A percentile compares a stretch with the other conserved stretches of the same genome.
phyloP scores from a whole-genome alignment of 2,888 invertebrate species.

The Papilio protenor region DNA sequence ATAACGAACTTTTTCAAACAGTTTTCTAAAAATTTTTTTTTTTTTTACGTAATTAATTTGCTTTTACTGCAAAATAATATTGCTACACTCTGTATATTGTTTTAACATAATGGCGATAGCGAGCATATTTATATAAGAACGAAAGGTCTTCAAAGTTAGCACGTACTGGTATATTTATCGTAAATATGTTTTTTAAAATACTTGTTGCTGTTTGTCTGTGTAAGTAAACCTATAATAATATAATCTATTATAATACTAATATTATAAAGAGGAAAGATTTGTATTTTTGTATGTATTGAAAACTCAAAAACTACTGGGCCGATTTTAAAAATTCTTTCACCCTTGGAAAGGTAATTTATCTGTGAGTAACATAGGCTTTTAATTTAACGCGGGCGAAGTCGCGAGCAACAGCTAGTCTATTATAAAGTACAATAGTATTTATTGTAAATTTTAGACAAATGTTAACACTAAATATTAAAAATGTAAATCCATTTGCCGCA shows the following conservation, averaged over 20 bases:
- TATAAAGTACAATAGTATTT: too few species aligned
- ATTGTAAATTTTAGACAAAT: too few species aligned
- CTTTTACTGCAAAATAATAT: neutral
- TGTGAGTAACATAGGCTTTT: too few species aligned
- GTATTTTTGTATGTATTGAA: too few species aligned
- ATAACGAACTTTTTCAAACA: too few species aligned
- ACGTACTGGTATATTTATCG: neutral
- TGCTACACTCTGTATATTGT: constrained; percentile 13
- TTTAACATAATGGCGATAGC: neutral
- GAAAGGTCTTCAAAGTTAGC: neutral
- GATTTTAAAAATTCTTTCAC: too few species aligned
- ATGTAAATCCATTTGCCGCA: neutral
- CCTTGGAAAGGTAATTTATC: too few species aligned
- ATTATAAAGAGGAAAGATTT: too few species aligned
- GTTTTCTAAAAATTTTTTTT: neutral
- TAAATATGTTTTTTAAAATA: constrained; percentile 26
- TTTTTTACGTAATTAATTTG: neutral
- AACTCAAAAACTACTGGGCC: too few species aligned
- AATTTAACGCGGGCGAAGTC: too few species aligned
- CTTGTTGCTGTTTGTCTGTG: constrained; percentile 14
- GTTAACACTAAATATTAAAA: neutral
- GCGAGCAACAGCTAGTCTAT: neutral
- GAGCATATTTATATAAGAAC: constrained; percentile 18
- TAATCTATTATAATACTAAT: neutral
- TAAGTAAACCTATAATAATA: constrained; percentile 6